phyloP scores from a whole-genome alignment of 2,888 invertebrate genomes.

The Eurytoma adleriae region DNA sequence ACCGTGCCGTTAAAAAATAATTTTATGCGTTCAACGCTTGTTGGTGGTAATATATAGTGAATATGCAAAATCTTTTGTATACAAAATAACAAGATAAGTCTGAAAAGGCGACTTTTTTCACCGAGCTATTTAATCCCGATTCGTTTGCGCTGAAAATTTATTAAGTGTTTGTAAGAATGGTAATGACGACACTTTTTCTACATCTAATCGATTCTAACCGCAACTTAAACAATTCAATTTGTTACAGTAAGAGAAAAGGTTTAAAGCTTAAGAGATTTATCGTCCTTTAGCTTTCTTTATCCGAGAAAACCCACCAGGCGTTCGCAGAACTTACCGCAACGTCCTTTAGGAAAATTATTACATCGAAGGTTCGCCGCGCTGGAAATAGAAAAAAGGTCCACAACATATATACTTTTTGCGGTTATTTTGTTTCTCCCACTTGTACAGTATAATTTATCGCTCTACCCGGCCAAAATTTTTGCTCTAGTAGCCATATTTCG shows the following conservation, averaged over 20 bases:
- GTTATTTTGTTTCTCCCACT: neutral
- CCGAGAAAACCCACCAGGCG: constrained; percentile 8
- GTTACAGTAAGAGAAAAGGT: neutral
- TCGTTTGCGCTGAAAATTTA: too few species aligned
- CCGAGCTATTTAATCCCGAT: too few species aligned
- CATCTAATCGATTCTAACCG: neutral
- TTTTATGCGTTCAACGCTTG: too few species aligned
- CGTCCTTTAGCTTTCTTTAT: constrained; percentile 5
- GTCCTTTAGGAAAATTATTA: constrained; percentile 23
- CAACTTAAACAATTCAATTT: constrained; percentile 4
- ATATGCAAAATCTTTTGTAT: too few species aligned
- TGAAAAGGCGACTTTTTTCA: too few species aligned
- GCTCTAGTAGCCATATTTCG: constrained; percentile 40
- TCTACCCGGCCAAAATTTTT: constrained; percentile 33
- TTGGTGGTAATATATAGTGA: too few species aligned
- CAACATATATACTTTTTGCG: neutral
- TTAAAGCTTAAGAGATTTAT: constrained; percentile 12
- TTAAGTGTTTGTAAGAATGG: too few species aligned
- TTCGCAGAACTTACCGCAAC: constrained; percentile 3
- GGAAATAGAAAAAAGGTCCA: constrained; percentile 3
- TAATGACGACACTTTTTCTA: too few species aligned
- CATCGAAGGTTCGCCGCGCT: neutral
- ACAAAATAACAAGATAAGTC: too few species aligned
- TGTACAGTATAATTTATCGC: constrained; percentile 7
- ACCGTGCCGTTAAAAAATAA: too few species aligned